Conservation (phyloP, 2,888 invertebrate genomes). For the Amorpha juglandis region DNA sequence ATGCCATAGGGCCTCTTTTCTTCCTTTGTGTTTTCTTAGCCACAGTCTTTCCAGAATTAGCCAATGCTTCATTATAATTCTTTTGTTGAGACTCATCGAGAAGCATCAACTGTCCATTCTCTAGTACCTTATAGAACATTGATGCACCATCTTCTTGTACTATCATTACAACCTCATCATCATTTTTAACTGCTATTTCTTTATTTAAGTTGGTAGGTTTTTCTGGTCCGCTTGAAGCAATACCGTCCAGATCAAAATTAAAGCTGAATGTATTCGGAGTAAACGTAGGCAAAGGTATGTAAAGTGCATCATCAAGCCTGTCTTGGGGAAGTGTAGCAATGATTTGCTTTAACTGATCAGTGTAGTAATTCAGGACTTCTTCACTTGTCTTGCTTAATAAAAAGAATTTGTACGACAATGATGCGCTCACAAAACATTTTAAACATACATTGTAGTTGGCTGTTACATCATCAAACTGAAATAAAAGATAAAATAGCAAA, state of each 20-base stretch:
- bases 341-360: conserved; percentile 53
- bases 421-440: conserved; percentile 62
- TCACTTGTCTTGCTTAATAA: conserved; percentile 54
- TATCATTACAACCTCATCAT: conserved; percentile 54
- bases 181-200: conserved; percentile 30
- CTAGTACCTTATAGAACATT: conserved; percentile 44
- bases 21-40: conserved; percentile 47
- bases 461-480: conserved; percentile 53
- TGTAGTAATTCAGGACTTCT: conserved; percentile 60
- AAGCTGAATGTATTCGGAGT: conserved; percentile 43
- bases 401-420: conserved; percentile 66
- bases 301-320: conserved; percentile 48
- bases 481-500: neutral
- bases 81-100: conserved; percentile 40
- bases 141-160: conserved; percentile 51
- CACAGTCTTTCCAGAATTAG: neutral
- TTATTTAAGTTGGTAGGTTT: conserved; percentile 22
- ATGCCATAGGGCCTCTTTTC: conserved; percentile 64
- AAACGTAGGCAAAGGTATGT: conserved; percentile 57
- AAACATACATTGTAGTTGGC: conserved; percentile 64
- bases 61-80: conserved; percentile 32
- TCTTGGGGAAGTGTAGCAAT: conserved; percentile 49
- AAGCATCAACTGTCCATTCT: conserved; percentile 41
- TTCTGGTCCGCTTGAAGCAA: conserved; percentile 36
- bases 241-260: conserved; percentile 54